Evolutionary conservation across 2,797 vertebrate genomes (phyloP), one percentile per base, ranked within the genome.

Genomic region (Antennarius maculatus): DNA sequence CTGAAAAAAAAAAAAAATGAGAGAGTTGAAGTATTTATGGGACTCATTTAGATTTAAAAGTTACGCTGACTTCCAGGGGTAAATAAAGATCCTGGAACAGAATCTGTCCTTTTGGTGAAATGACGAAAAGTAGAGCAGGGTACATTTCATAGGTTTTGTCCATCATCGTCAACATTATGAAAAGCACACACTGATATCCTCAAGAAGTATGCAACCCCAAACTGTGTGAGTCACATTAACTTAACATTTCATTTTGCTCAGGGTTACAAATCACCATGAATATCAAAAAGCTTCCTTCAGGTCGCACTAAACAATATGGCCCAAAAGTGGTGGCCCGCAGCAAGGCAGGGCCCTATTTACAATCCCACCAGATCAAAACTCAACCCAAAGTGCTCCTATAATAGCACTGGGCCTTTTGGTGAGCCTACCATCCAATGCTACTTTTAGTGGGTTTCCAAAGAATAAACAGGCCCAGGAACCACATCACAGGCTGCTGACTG

Each of bases 371-470:
- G 87, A 92, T 91, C 87, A 88, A 89, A 90, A 89, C 86, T 87
- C 82, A 82, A 83, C 74, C 86, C 81, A 87, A 88, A 91, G 77
- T 76, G 86, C 84, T 91, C 87, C 76, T 82, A 88, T 90, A 86
- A 91, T 89, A 91, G 89, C 86, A 82, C 70, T 71, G 82, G 79
- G 59, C 87, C 74, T 80, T 86, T 81, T 86, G 84, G 85, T 88
- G 80, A 90, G 86, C 81, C 77, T 83, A 79, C 88, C 87, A 85
- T 89, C 84, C 85, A 84, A 78, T 84, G 88, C 86, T 88, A 87
- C 89, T 92, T 91, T 92, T 91, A 90, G 90, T 90, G 86, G 90
- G 80, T 91, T 90, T 91, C 75, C 82, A 89, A 89, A 91, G 89
- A 88, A 90, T 92, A 92, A 92, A 92, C 91, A 92, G 85, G 86